phyloP scores from a whole-genome alignment of 2,888 invertebrate genomes.

The Oeneis ivallda region DNA sequence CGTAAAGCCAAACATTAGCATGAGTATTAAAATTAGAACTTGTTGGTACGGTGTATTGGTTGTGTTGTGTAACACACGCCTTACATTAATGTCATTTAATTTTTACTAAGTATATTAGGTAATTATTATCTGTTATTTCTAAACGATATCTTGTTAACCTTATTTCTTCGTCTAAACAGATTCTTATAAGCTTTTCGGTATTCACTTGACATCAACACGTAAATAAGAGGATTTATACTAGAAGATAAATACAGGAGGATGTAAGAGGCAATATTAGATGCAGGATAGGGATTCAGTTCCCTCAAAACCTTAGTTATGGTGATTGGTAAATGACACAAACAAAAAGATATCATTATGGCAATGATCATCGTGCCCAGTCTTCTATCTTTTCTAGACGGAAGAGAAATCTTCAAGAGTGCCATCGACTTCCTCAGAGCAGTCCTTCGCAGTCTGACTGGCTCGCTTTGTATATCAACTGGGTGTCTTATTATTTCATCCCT shows the following conservation, averaged over 20 bases:
- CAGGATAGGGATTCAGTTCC: slow-evolving; percentile 82
- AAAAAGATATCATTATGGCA: slow-evolving; percentile 93
- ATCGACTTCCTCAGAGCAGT: slow-evolving; percentile 61
- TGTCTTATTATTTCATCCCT: slow-evolving; percentile 27
- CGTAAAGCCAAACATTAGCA: slow-evolving; percentile 33
- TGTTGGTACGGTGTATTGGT: no score
- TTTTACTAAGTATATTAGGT: slow-evolving; percentile 18
- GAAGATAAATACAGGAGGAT: slow-evolving; percentile 92
- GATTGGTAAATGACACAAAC: slow-evolving; percentile 95
- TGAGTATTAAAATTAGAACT: slow-evolving; percentile 26
- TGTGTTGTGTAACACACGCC: background rate
- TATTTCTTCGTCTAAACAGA: slow-evolving; percentile 82
- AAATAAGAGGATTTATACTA: slow-evolving; percentile 95
- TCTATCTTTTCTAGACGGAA: slow-evolving; percentile 88
- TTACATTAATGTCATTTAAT: slow-evolving; percentile 11
- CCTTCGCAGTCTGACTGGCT: slow-evolving; percentile 51
- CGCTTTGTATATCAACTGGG: slow-evolving; percentile 28
- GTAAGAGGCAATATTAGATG: slow-evolving; percentile 90
- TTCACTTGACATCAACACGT: slow-evolving; percentile 96
- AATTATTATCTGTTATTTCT: slow-evolving; percentile 27
- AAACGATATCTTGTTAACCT: slow-evolving; percentile 42
- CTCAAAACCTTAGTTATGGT: slow-evolving; percentile 91
- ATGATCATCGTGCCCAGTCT: slow-evolving; percentile 92
- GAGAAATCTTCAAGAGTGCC: slow-evolving; percentile 76
- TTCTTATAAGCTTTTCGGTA: slow-evolving; percentile 93